Evolutionary conservation across 2,888 invertebrate species (phyloP), one percentile per base, ranked within the genome.

Genomic region (Scaptomyza reducta): DNA sequence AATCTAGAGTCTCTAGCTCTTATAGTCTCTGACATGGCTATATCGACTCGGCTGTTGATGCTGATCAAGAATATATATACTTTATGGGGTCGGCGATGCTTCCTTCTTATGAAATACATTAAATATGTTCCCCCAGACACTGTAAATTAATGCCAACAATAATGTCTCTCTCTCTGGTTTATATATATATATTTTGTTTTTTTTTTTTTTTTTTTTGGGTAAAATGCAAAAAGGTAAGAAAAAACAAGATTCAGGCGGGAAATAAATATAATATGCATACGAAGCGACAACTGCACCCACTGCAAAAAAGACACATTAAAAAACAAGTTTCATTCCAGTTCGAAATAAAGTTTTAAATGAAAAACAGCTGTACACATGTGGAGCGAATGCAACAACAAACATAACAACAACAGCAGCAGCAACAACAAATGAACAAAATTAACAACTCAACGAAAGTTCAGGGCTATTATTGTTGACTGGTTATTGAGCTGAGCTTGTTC

Each of bases 341-440:
- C 42, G 61, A 77, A 77, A 67, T 77, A 46, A 79, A 79, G 73
- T 79, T 79, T 78, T 70, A 72, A 77, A 73, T 73, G 63, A 65
- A 74, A 73, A 77, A 79, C 72, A 79, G 76, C 76, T 74, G 74
- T 74, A 67, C 76, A 67, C 76, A 74, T 74, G 76, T 71, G 62
- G 59, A 74, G 58, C 72, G 76, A 55, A 60, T 66, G 57, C 66
- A 71, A 47, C 56, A 70, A 40, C 35, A 61, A 53, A 33, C 31
- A 60, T 27, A 59, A n/a, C 50, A 61, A 40, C 29, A 44, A 10
- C 44, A 55, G 59, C 42, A 56, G 35, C 42, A 42, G 33, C 42
- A 41, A 54, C 50, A 58, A 49, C 50, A 65, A 54, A n/a, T n/a
- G n/a, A n/a, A n/a, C n/a, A 49, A 71, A 77, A 40, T 74, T 74